These are phyloP conservation scores for Hippoglossus stenolepis DNA, from an alignment of 2,113 vertebrate genomes.

Conservation along the genomic window DNA sequence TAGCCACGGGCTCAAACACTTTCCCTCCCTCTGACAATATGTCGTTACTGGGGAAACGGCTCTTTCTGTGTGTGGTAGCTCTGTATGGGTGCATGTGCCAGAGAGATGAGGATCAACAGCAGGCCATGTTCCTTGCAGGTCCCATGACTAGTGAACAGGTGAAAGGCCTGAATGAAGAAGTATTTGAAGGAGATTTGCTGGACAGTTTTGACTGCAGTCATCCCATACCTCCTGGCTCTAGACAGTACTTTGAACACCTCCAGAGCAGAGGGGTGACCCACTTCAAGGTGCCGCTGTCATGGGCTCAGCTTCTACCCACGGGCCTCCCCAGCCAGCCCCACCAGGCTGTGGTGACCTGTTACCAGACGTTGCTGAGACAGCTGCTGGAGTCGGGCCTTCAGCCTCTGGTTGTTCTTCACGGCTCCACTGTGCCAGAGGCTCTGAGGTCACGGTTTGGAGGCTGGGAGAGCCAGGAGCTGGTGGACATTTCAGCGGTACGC, in stretches of 20 bases:
- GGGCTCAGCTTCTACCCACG: slow-evolving; percentile 80
- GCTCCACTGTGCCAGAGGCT: slow-evolving; percentile 48
- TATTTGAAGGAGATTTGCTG: neutral
- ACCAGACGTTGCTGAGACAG: slow-evolving; percentile 80
- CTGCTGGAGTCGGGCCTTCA: slow-evolving; percentile 76
- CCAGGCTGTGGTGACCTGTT: slow-evolving; percentile 77
- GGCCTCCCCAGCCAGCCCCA: slow-evolving; percentile 61
- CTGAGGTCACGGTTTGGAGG: slow-evolving; percentile 12
- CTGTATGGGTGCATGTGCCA: slow-evolving; percentile 5
- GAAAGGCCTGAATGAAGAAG: neutral
- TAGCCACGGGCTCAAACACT: neutral
- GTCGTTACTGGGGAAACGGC: neutral
- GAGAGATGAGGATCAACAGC: neutral
- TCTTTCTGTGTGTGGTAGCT: slow-evolving; percentile 6
- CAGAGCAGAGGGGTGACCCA: slow-evolving; percentile 80
- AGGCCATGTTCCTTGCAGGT: slow-evolving; percentile 35
- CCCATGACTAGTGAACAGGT: slow-evolving; percentile 10
- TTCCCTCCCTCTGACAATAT: slow-evolving; percentile 8
- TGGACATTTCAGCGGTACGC: slow-evolving; percentile 84
- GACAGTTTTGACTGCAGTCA: slow-evolving; percentile 78
- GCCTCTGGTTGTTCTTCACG: slow-evolving; percentile 85
- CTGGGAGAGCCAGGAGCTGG: slow-evolving; percentile 64
- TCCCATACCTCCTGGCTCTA: slow-evolving; percentile 56
- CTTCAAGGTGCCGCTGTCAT: slow-evolving; percentile 87
- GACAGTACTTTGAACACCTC: slow-evolving; percentile 78